phyloP scores from a whole-genome alignment of 2,113 vertebrate species.

The Engraulis encrasicolus region DNA sequence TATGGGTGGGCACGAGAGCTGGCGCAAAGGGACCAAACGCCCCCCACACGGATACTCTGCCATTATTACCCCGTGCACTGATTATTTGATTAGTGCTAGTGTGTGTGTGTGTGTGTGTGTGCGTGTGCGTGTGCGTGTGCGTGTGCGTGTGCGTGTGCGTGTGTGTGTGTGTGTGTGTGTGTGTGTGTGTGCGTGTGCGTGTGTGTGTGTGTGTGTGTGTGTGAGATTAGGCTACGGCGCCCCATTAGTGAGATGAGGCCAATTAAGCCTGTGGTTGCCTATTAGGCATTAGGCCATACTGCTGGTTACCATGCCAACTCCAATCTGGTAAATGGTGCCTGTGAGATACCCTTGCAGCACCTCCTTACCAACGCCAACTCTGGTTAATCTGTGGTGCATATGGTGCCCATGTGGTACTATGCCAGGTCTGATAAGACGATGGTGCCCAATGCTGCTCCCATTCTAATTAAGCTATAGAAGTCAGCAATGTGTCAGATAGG shows the following conservation, averaged over 20 bases:
- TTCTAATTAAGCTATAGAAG: not conserved
- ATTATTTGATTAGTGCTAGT: slow-evolving; percentile 21
- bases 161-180: too few species aligned
- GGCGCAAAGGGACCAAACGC: not conserved
- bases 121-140: too few species aligned
- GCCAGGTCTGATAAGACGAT: not conserved
- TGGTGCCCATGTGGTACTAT: not conserved
- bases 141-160: too few species aligned
- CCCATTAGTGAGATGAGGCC: not conserved
- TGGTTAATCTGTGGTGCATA: not conserved
- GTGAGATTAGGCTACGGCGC: not conserved
- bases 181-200: too few species aligned
- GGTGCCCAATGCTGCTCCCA: not conserved
- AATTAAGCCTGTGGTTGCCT: not conserved
- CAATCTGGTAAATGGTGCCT: not conserved
- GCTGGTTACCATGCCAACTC: not conserved
- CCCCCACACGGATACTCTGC: not conserved
- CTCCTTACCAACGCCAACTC: not conserved
- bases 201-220: too few species aligned
- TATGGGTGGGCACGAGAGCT: not conserved
- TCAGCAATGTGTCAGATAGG: too few species aligned
- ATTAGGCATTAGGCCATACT: not conserved
- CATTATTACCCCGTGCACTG: not conserved
- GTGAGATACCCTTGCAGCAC: too few species aligned
- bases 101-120: too few species aligned